Conservation (phyloP, 2,888 invertebrate genomes). For the Lasioglossum oenotherae region DNA sequence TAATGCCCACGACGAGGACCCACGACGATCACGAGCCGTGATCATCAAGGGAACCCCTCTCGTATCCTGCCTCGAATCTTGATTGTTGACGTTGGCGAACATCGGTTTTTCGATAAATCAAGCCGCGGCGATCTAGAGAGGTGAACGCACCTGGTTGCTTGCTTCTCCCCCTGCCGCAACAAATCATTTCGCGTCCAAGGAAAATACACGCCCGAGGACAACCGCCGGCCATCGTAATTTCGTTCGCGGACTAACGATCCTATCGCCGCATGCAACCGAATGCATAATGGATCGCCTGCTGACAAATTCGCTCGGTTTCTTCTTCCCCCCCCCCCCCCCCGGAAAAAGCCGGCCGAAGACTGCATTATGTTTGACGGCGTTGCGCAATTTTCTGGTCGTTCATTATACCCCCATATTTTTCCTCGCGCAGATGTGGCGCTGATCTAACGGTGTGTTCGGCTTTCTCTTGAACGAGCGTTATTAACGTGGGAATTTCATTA, state of each 20-base stretch:
- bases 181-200: constrained; percentile 19
- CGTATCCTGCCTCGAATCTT: not conserved
- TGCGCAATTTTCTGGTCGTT: not conserved
- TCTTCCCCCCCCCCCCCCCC: not conserved
- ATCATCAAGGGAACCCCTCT: constrained; percentile 8
- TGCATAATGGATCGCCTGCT: constrained; percentile 2
- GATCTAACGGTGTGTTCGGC: not conserved
- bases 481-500: not conserved
- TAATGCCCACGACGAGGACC: constrained; percentile 45
- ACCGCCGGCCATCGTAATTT: constrained; percentile 7
- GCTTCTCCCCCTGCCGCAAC: not conserved
- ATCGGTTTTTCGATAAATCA: constrained; percentile 10
- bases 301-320: constrained; percentile 13
- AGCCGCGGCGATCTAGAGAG: not conserved
- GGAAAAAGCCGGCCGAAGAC: not conserved
- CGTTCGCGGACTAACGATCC: constrained; percentile 8
- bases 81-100: constrained; percentile 24
- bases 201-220: constrained; percentile 11
- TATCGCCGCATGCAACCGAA: constrained; percentile 14
- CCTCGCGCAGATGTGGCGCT: not conserved
- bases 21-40: constrained; percentile 45
- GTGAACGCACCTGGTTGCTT: not conserved
- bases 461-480: not conserved
- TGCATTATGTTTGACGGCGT: not conserved
- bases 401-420: not conserved